A percentile compares a stretch with the other conserved stretches of the same genome.
Conservation (phyloP, 2,113 vertebrate genomes). For the Mesembrinibis cayennensis region DNA sequence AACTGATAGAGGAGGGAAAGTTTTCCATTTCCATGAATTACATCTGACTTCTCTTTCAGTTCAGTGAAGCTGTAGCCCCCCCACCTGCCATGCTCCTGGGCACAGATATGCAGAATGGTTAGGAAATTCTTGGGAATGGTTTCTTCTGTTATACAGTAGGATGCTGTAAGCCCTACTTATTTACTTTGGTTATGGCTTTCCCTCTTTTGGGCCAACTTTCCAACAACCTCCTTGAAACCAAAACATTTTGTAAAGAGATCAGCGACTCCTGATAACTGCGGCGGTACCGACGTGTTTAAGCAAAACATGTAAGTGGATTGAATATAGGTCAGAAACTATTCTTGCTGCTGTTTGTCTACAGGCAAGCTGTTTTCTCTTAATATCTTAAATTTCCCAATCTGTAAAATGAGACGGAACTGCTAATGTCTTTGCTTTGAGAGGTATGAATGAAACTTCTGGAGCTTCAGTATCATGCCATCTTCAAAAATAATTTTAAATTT, state of each 20-base stretch:
- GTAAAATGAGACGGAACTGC: background rate
- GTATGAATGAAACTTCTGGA: background rate
- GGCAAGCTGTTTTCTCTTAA: background rate
- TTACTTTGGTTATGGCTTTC: background rate
- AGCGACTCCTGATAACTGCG: background rate
- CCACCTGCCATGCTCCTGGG: background rate
- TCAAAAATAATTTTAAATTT: background rate
- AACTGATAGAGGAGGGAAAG: background rate
- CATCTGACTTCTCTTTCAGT: background rate
- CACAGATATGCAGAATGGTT: background rate
- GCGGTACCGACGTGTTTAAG: background rate
- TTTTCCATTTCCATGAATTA: background rate
- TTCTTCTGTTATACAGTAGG: background rate
- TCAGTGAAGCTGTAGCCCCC: background rate
- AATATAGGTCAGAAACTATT: background rate
- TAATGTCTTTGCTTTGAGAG: background rate
- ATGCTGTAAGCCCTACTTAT: background rate
- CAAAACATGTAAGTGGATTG: background rate
- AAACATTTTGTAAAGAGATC: background rate
- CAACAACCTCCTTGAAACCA: background rate
- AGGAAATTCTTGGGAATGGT: background rate
- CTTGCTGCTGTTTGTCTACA: background rate
- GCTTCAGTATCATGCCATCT: background rate
- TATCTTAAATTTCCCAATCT: background rate
- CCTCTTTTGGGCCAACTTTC: background rate